Base-by-base conservation (phyloP, 2,113 vertebrate species). In the Phodopus roborovskii region DNA sequence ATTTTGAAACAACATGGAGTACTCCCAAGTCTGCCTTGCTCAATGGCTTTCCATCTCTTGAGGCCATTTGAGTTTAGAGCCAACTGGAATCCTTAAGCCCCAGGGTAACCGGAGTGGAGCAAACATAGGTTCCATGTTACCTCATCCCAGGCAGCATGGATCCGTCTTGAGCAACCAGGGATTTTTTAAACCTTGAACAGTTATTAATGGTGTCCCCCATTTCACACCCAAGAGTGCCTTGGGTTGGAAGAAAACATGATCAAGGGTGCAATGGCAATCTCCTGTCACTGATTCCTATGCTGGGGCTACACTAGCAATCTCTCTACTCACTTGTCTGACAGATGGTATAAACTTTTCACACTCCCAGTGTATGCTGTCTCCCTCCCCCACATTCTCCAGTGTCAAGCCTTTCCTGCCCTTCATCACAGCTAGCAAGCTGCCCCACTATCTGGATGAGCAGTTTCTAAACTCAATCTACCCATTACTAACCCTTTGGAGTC, bases 21-120 rank as follows among this genome's bases (percentile, higher is more conserved):
- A 0, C 45, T 96, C 88, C 53, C 87, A 94, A 73, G 79, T 79
- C 70, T 84, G 48, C 71, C 78, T 93, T 95, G n/a, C 78, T 95
- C 93, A 78, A 10, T 42, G 62, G 45, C 75, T 70, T 36, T 95
- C 50, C n/a, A 90, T 73, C 75, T 30, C 39, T 58, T 73, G 58
- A 87, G 75, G 75, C 60, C 36, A 56, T 62, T 83, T 93, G 30
- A 66, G 70, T 36, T 95, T 64, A 91, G 3, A 85, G 83, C 79
- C 92, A 95, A 81, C 16, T 89, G n/a, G 6, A 95, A 85, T 68
- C 74, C 66, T 39, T 78, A 22, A 90, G 78, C 42, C 62, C 79
- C 4, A 8, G 48, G 5, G 71, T 86, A 26, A 86, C 58, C 53
- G 36, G 75, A 92, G 20, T 75, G 42, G 48, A 20, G 39, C 36